phyloP scores from a whole-genome alignment of 2,888 invertebrate species.

The Agrochola litura region DNA sequence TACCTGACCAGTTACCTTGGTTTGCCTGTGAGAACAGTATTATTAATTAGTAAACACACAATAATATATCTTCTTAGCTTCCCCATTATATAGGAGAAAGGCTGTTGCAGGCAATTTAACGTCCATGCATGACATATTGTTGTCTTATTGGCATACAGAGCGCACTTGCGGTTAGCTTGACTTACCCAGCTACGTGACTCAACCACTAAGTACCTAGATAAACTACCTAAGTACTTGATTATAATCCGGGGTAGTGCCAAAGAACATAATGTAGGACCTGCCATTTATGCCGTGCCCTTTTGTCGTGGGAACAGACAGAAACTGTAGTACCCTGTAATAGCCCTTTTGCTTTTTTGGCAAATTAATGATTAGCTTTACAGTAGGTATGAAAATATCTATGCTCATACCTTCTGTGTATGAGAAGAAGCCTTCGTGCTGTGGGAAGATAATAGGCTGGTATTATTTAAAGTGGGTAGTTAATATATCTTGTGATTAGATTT shows the following conservation, averaged over 20 bases:
- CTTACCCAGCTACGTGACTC: neutral
- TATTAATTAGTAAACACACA: neutral
- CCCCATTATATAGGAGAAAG: neutral
- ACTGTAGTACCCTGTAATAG: neutral
- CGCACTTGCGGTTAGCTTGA: constrained; percentile 11
- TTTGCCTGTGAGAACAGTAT: no score
- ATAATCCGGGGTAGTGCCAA: constrained; percentile 16
- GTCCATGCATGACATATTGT: constrained; percentile 15
- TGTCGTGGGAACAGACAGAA: neutral
- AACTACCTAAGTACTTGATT: constrained; percentile 27
- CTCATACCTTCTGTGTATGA: no score
- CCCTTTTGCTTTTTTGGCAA: no score
- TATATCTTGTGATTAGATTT: neutral
- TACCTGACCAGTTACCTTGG: neutral
- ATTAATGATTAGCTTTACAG: no score
- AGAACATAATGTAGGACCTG: constrained; percentile 12
- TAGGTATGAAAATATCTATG: no score
- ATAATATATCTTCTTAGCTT: neutral
- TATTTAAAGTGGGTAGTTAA: no score
- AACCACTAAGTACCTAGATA: constrained; percentile 25
- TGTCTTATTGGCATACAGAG: constrained; percentile 39
- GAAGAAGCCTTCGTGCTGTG: no score
- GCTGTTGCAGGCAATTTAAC: constrained; percentile 33
- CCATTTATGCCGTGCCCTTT: neutral
- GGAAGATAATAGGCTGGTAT: no score